Conservation (phyloP, 2,888 invertebrate species). For the Nomada fabriciana region DNA sequence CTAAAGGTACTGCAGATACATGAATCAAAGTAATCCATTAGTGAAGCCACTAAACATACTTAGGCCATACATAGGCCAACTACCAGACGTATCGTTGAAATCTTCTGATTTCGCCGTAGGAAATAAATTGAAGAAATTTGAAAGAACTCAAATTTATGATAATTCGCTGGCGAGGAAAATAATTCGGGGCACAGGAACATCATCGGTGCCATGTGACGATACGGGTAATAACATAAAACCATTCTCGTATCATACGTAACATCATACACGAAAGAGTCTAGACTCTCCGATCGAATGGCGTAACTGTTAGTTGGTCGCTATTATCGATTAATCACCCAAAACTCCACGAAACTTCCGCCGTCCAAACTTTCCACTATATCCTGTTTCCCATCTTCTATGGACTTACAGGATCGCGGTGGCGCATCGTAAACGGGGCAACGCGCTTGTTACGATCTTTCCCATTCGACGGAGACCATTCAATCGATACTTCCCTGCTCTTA, state of each 20-base stretch:
- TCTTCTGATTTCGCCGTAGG: not conserved
- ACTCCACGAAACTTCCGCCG: slow-evolving; percentile 53
- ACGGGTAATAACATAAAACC: not conserved
- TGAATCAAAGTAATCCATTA: not conserved
- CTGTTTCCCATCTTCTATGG: slow-evolving; percentile 25
- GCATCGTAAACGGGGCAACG: slow-evolving; percentile 35
- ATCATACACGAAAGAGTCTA: slow-evolving; percentile 13
- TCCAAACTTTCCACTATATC: slow-evolving; percentile 52
- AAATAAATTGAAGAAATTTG: not conserved
- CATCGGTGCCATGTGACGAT: not conserved
- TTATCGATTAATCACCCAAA: slow-evolving; percentile 66
- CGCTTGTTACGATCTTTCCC: slow-evolving; percentile 14
- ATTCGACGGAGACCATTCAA: slow-evolving; percentile 21
- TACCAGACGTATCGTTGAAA: not conserved
- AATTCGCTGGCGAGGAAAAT: too few relatives aligned
- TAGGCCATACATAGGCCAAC: too few relatives aligned
- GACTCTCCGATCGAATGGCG: slow-evolving; percentile 4
- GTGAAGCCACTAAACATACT: not conserved
- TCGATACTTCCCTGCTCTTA: slow-evolving; percentile 59
- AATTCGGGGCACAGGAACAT: not conserved
- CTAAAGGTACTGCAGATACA: not conserved
- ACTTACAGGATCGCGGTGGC: slow-evolving; percentile 26
- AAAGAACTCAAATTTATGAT: too few relatives aligned
- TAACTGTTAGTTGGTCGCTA: slow-evolving; percentile 21
- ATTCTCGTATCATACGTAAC: not conserved